Percentiles rank a stretch among this genome's conserved stretches.
These are phyloP conservation scores for Nerophis lumbriciformis DNA, from an alignment of 2,113 vertebrate genomes.

Conservation along the genomic window DNA sequence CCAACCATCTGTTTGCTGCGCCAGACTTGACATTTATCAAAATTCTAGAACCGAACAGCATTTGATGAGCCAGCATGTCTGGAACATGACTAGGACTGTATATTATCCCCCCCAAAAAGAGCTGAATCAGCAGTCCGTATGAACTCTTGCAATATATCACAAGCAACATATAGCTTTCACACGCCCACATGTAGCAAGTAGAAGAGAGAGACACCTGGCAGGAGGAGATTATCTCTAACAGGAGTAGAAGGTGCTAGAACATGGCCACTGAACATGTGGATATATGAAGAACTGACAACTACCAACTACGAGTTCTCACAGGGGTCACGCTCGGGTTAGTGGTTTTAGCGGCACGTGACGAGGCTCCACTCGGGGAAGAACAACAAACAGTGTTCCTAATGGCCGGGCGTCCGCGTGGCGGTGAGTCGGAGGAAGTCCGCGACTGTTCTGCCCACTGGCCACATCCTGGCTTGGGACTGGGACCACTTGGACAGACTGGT, in stretches of 20 bases:
- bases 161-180: not conserved
- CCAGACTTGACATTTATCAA: constrained; percentile 4
- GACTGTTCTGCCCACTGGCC: constrained; percentile 36
- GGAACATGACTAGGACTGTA: not conserved
- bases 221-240: not conserved
- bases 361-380: constrained; percentile 5
- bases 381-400: constrained; percentile 39
- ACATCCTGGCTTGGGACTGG: constrained; percentile 47
- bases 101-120: not conserved
- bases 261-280: constrained; percentile 3
- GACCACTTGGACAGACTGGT: constrained; percentile 52
- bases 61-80: constrained; percentile 2
- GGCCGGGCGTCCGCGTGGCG: constrained; percentile 45
- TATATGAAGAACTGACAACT: constrained; percentile 1
- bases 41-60: constrained; percentile 1
- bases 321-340: constrained; percentile 22
- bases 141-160: not conserved
- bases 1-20: constrained; percentile 1
- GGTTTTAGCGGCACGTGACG: constrained; percentile 13
- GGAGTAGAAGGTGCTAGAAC: not conserved
- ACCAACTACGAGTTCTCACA: constrained; percentile 5
- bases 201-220: not conserved
- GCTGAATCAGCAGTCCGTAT: not conserved
- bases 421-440: constrained; percentile 14
- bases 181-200: not conserved